phyloP scores from a whole-genome alignment of 2,888 invertebrate genomes.

The Coelopa pilipes region DNA sequence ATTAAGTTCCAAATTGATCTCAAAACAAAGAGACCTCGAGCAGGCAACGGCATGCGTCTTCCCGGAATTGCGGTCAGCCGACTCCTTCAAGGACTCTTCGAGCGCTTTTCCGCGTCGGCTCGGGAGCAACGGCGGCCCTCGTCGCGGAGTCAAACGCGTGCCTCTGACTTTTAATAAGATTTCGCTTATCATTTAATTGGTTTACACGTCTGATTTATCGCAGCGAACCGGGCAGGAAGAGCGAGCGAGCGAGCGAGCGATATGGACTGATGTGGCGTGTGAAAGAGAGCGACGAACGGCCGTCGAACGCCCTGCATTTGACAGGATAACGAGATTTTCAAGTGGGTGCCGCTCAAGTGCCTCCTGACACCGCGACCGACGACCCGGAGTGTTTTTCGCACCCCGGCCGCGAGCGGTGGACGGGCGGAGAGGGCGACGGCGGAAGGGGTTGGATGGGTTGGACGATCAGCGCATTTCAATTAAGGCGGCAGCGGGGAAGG shows the following conservation, averaged over 20 bases:
- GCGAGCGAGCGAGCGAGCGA: neutral
- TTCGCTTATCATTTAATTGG: conserved; percentile 39
- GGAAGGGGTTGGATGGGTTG: neutral
- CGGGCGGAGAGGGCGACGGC: too few species aligned
- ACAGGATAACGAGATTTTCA: conserved; percentile 65
- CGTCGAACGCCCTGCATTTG: conserved; percentile 51
- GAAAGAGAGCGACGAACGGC: neutral
- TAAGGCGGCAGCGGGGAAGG: neutral
- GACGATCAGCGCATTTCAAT: conserved; percentile 10
- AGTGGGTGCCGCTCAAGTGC: conserved; percentile 51
- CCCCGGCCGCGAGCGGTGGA: neutral
- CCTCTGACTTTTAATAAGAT: too few species aligned
- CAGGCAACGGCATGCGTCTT: too few species aligned
- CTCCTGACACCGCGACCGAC: neutral
- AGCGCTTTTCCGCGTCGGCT: neutral
- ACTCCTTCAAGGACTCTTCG: neutral
- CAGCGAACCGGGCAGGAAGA: neutral
- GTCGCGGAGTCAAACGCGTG: neutral
- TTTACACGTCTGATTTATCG: conserved; percentile 25
- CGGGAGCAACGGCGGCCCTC: neutral
- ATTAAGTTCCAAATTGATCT: conserved; percentile 63
- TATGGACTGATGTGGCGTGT: neutral
- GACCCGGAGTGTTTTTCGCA: conserved; percentile 6
- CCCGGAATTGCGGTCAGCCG: too few species aligned
- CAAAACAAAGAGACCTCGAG: conserved; percentile 50